phyloP scores from a whole-genome alignment of 2,888 invertebrate species.

The Drosophila flavopinicola region DNA sequence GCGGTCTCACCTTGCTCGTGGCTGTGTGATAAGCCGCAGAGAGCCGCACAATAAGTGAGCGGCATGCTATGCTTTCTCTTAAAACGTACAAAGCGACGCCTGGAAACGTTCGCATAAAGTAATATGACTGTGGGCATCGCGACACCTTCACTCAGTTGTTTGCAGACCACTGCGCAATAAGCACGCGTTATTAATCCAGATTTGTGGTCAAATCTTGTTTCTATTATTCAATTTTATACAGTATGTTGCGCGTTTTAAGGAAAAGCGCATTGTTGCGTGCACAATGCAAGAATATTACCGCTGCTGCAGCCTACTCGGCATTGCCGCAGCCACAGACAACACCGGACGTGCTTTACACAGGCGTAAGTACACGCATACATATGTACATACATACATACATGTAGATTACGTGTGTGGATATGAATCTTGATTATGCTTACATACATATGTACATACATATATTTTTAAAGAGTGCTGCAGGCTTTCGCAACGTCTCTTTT shows the following conservation, averaged over 20 bases:
- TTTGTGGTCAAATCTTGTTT: not conserved
- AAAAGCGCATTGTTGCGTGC: conserved; percentile 56
- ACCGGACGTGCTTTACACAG: conserved; percentile 91
- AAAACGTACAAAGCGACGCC: not conserved
- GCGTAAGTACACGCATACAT: conserved; percentile 86
- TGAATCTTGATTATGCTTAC: not conserved
- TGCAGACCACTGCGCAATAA: conserved; percentile 35
- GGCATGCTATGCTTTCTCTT: not conserved
- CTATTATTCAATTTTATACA: conserved; percentile 16
- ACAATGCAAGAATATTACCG: conserved; percentile 56
- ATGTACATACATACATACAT: not conserved
- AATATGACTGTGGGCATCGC: conserved; percentile 1
- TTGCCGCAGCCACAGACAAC: conserved; percentile 88
- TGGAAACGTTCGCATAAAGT: not conserved
- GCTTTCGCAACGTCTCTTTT: conserved; percentile 1
- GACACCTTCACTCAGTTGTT: conserved; percentile 36
- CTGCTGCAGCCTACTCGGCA: conserved; percentile 84
- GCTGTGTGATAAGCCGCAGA: conserved; percentile 8
- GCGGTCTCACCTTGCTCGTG: not conserved
- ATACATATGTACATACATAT: not conserved
- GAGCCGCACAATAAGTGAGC: not conserved
- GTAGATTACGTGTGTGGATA: not conserved
- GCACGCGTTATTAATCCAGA: conserved; percentile 23
- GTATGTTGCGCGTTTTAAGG: conserved; percentile 79
- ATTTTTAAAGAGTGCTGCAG: too few species aligned